Base-by-base conservation (phyloP, 2,797 vertebrate genomes). In the Sternarchorhynchus goeldii region DNA sequence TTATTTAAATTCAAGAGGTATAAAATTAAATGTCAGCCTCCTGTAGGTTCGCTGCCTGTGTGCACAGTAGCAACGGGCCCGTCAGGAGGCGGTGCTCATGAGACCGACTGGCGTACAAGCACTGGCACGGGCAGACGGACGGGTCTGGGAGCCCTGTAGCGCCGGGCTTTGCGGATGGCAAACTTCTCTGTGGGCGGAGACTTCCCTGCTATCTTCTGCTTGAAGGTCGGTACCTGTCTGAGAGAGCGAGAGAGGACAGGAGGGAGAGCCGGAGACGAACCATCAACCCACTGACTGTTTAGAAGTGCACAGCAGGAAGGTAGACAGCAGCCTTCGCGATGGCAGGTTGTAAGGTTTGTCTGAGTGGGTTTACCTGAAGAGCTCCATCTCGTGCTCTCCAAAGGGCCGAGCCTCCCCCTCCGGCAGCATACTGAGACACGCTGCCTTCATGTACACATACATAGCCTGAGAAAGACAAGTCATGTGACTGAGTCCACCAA, bases 391-490 rank as follows among this genome's bases (percentile, higher is more conserved):
- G 0, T 91, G 81, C 77, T 95, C 95, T 6, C 94, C 94, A 62
- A 95, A 95, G 12, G 94, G 94, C 50, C 94, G 84, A 53, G 87
- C 81, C 74, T 95, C 94, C 0, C 91, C 88, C 3, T 81, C 66
- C 2, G 93, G 91, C 64, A 95, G 89, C 95, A 95, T 95, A 80
- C 93, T 95, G 84, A 95, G 94, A 86, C 89, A 95, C 29, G 95
- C 94, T 5, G 95, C 95, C 87, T 95, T 95, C 95, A 95, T 95
- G 86, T 94, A 95, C 69, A 95, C 87, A 4, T 95, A 95, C 94
- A 95, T 95, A 68, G 94, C 94, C 94, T 95, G 71, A 41, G 25
- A 77, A 57, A 81, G 7, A 78, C 55, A 25, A 16, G 5, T 21
- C 20, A 67, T 50, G 20, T 67, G 10, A 67, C 41, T 67, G 62